Percentiles rank a stretch among this genome's conserved stretches.
Conservation (phyloP, 2,888 invertebrate genomes). For the Macropis europaea region DNA sequence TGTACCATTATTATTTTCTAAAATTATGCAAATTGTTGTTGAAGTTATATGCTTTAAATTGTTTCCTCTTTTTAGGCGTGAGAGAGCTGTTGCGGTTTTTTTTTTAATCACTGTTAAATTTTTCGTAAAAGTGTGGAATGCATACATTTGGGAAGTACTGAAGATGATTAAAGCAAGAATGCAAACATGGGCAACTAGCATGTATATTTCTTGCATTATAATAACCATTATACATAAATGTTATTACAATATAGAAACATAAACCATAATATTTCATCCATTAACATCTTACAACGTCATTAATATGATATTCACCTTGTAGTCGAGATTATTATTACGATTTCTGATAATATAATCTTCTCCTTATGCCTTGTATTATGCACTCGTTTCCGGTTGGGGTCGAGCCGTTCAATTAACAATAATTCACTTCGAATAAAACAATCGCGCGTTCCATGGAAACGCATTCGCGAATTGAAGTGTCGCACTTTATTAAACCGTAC, state of each 20-base stretch:
- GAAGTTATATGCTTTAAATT: too few relatives aligned
- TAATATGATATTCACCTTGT: slow-evolving; percentile 56
- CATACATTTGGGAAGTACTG: too few relatives aligned
- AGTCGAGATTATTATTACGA: slow-evolving; percentile 50
- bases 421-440: slow-evolving; percentile 4
- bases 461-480: not conserved
- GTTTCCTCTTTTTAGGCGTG: too few relatives aligned
- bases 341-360: slow-evolving; percentile 32
- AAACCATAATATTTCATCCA: slow-evolving; percentile 72
- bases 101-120: too few relatives aligned
- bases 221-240: slow-evolving; percentile 75
- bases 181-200: slow-evolving; percentile 68
- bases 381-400: not conserved
- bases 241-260: slow-evolving; percentile 78
- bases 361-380: slow-evolving; percentile 22
- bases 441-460: not conserved
- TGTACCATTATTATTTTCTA: too few relatives aligned
- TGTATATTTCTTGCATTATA: slow-evolving; percentile 72
- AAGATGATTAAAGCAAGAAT: slow-evolving; percentile 23
- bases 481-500: not conserved
- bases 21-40: too few relatives aligned
- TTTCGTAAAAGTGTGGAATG: too few relatives aligned
- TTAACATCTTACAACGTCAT: slow-evolving; percentile 69
- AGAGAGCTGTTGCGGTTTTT: too few relatives aligned
- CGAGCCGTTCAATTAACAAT: slow-evolving; percentile 1